Percentiles rank a stretch among this genome's conserved stretches.
These are phyloP conservation scores for Callipepla californica DNA, from an alignment of 2,113 vertebrate genomes.

Conservation along the genomic window DNA sequence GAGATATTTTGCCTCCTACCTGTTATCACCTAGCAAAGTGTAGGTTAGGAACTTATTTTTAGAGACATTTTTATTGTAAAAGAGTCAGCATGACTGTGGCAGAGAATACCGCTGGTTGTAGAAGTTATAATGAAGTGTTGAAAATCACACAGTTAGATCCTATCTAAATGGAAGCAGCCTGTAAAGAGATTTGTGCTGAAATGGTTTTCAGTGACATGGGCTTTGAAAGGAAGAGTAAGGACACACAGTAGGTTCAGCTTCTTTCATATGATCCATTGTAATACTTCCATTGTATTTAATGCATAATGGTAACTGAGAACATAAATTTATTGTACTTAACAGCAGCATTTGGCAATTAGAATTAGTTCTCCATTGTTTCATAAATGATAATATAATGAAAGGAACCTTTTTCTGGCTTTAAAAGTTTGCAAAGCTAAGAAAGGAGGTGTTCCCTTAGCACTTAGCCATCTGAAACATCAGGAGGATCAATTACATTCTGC, in stretches of 20 bases:
- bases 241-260: not conserved
- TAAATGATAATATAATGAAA: not conserved
- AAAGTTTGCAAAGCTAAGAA: not conserved
- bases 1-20: constrained; percentile 37
- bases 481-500: not conserved
- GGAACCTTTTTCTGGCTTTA: not conserved
- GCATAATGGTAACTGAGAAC: not conserved
- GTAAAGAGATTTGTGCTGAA: constrained; percentile 7
- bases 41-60: constrained; percentile 70
- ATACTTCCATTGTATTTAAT: not conserved
- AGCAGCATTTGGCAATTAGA: not conserved
- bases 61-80: constrained; percentile 61
- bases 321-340: not conserved
- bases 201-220: not conserved
- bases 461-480: not conserved
- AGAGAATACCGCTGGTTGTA: constrained; percentile 39
- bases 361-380: constrained; percentile 12
- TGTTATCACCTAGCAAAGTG: constrained; percentile 17
- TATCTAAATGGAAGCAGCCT: constrained; percentile 57
- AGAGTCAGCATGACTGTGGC: constrained; percentile 62
- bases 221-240: constrained; percentile 20
- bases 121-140: constrained; percentile 58
- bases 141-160: constrained; percentile 58
- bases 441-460: not conserved
- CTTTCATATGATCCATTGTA: constrained; percentile 23